Evolutionary conservation across 2,888 invertebrate genomes (phyloP), one percentile per base, ranked within the genome.

Genomic region (Drosophila neotestacea): DNA sequence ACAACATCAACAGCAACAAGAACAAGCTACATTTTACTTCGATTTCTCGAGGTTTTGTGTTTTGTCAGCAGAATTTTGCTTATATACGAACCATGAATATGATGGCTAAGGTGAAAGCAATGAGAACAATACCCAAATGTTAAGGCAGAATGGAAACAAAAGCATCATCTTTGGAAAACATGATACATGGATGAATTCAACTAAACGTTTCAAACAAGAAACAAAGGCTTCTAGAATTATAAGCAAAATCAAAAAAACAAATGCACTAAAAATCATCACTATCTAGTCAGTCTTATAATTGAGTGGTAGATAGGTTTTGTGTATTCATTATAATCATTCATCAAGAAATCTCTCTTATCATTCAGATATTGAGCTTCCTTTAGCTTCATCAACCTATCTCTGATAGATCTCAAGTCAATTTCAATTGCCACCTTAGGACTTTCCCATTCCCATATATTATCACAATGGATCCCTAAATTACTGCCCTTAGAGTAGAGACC

Each of bases 1-100:
- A 10, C 70, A 63, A 38, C 64, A 65, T n/a, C 58, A 55, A n/a
- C 50, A 39, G 11, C 70, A 44, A 60, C 44, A 54, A 32, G 34
- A 44, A 46, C 52, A 65, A 47, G 70, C 85, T 70, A 85, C 85
- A 84, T 82, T 85, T 85, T 80, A 82, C 88, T 88, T 85, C 88
- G 88, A 85, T 85, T 88, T 85, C 73, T 70, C 70, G 71, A 75
- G 73, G 67, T 86, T 84, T 85, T 85, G 48, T 86, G 88, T 86
- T 77, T 79, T 81, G 87, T 86, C 86, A 86, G 86, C 86, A 86
- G 59, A 89, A 86, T 81, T 86, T 88, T 88, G 82, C 73, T 81
- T 84, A 83, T 79, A 65, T 54, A 32, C 55, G 39, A 39, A 44
- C 70, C 55, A 54, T 59, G 69, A 58, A 73, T 65, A 79, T 74